Percentiles rank a stretch among this genome's conserved stretches.
phyloP scores from a whole-genome alignment of 2,888 invertebrate genomes.

The Trachelus stipa region DNA sequence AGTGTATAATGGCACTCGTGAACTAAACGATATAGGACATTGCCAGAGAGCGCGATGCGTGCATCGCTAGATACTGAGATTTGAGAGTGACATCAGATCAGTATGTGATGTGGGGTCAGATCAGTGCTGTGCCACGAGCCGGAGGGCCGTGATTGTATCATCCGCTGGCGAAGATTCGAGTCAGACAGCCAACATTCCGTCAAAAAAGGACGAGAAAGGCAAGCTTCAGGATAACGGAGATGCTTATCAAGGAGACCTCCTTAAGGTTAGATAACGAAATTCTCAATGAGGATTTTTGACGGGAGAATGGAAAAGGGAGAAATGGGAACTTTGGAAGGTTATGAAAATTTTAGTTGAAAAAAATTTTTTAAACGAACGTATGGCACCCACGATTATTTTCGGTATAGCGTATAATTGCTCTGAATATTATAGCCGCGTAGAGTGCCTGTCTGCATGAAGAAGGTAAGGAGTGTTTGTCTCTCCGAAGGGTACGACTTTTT shows the following conservation, averaged over 20 bases:
- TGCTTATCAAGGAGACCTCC: constrained; percentile 65
- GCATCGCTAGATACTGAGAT: not conserved
- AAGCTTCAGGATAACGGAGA: constrained; percentile 31
- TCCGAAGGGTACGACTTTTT: not conserved
- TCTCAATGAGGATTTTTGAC: not conserved
- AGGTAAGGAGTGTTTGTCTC: not conserved
- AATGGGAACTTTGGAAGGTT: too few species aligned
- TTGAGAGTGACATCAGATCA: constrained; percentile 34
- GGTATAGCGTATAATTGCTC: too few species aligned
- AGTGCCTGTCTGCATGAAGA: not conserved
- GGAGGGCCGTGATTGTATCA: constrained; percentile 55
- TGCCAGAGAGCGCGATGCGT: not conserved
- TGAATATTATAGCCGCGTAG: not conserved
- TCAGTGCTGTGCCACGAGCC: constrained; percentile 49
- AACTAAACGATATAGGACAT: constrained; percentile 17
- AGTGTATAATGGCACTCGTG: not conserved
- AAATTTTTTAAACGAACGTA: not conserved
- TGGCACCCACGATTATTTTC: not conserved
- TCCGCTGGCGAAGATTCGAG: constrained; percentile 43
- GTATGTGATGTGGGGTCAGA: constrained; percentile 60
- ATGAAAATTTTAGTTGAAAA: too few species aligned
- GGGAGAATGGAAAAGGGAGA: too few species aligned
- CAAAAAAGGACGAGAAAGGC: constrained; percentile 35
- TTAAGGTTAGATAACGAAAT: constrained; percentile 52
- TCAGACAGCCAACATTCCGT: constrained; percentile 34